Evolutionary conservation across 2,113 vertebrate species (phyloP).

Genomic region (Anarrhichthys ocellatus): DNA sequence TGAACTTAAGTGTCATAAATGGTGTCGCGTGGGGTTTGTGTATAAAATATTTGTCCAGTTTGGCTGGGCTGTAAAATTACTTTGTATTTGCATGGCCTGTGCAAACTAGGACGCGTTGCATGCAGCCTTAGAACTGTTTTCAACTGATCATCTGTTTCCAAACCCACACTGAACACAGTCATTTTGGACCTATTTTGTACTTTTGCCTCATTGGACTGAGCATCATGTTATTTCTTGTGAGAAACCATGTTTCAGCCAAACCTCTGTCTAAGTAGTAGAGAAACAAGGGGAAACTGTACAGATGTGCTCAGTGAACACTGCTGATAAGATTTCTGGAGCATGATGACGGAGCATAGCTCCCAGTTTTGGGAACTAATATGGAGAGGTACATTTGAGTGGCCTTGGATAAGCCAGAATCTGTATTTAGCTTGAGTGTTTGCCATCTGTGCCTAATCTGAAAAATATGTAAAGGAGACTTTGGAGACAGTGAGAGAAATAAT

Average conservation of each 20-base stretch:
- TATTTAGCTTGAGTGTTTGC: constrained; percentile 78
- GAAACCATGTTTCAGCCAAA: constrained; percentile 46
- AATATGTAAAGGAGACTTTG: constrained; percentile 70
- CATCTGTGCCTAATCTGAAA: constrained; percentile 69
- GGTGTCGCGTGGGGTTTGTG: neutral
- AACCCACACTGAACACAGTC: neutral
- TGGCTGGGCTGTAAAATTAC: neutral
- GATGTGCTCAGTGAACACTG: constrained; percentile 53
- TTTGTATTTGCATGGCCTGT: neutral
- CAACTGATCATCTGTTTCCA: neutral
- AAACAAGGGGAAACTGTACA: constrained; percentile 43
- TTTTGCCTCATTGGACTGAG: constrained; percentile 17
- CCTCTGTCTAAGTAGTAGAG: constrained; percentile 41
- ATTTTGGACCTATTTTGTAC: neutral
- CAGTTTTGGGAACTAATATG: constrained; percentile 57
- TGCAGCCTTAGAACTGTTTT: neutral
- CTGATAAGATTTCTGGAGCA: constrained; percentile 63
- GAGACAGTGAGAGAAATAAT: constrained; percentile 74
- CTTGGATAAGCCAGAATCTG: constrained; percentile 49
- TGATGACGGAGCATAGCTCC: constrained; percentile 18
- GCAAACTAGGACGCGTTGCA: neutral
- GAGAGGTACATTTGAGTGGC: constrained; percentile 37
- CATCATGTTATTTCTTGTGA: constrained; percentile 35
- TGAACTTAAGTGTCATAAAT: neutral
- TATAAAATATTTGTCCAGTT: neutral